Base-by-base conservation (phyloP, 2,113 vertebrate genomes). In the Polyodon spathula region DNA sequence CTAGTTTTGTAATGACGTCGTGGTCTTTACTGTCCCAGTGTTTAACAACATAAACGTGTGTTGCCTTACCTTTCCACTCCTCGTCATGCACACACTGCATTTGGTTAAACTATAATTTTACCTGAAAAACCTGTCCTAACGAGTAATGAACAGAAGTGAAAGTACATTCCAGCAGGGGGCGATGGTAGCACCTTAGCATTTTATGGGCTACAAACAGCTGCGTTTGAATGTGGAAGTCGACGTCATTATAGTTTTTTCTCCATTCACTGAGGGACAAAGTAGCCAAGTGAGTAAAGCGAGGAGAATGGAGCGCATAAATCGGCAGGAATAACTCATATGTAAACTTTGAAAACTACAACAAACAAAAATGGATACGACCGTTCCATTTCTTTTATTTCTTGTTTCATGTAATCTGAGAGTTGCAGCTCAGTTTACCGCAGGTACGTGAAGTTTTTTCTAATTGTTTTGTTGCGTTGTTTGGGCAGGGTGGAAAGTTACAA, bases 271-370 rank as follows among this genome's bases (percentile, higher is more conserved):
- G 70, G 63, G 61, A 66, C 70, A 68, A 66, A 70, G 72, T 68
- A 66, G 40, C 62, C 17, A 56, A 63, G 63, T 53, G 73, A 64
- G 64, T 38, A 58, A 39, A 56, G 59, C 52, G 10, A 53, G 44
- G 63, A 70, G 66, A 65, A 73, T 71, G 73, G 71, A 59, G 66
- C 48, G 64, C 64, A 54, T 39, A 68, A 61, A 68, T 51, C 60
- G 46, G 56, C 62, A 63, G 73, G 71, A 75, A 71, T 75, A 71
- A 69, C 51, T 62, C 40, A 61, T 66, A 62, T 57, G 51, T 54
- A 72, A 71, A 62, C 66, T 70, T 62, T 64, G 46, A 57, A 56
- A 74, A 74, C 61, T 71, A 43, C 12, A 40, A 43, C 38, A 52
- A 59, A 61, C 52, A 42, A 63, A 65, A 54, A 75, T 75, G 73